Conservation (phyloP, 2,797 vertebrate genomes). For the Falco naumanni region DNA sequence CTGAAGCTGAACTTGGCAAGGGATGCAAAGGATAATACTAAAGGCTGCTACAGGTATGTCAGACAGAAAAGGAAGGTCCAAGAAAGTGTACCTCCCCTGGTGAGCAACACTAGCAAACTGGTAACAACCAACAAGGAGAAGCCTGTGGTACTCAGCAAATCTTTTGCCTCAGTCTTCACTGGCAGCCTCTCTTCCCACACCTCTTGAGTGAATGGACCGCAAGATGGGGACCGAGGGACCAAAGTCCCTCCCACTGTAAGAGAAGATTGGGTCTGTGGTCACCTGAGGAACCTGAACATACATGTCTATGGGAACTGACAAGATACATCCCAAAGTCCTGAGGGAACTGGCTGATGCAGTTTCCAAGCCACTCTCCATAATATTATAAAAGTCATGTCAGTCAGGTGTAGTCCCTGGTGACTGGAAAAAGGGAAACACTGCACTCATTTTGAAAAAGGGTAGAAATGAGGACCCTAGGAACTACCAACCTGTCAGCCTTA, state of each 20-base stretch:
- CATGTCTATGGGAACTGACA: not conserved
- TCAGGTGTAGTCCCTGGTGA: not conserved
- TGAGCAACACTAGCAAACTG: not conserved
- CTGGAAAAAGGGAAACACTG: not conserved
- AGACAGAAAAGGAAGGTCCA: not conserved
- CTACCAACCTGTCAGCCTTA: not conserved
- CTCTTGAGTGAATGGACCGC: not conserved
- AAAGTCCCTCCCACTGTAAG: not conserved
- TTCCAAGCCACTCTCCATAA: not conserved
- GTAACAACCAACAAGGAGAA: not conserved
- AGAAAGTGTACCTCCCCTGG: not conserved
- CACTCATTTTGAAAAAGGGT: not conserved
- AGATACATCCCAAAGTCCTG: not conserved
- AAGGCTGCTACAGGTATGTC: not conserved
- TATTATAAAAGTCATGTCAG: not conserved
- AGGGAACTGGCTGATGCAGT: no score
- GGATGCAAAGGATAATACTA: not conserved
- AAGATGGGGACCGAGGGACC: not conserved
- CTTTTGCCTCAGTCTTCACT: not conserved
- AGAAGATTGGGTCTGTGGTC: not conserved
- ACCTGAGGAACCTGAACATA: not conserved
- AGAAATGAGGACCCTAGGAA: not conserved
- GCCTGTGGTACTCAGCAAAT: not conserved
- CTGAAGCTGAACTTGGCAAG: not conserved
- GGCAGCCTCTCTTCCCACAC: not conserved